Base-by-base conservation (phyloP, 2,888 invertebrate species). In the Schizaphis graminum region DNA sequence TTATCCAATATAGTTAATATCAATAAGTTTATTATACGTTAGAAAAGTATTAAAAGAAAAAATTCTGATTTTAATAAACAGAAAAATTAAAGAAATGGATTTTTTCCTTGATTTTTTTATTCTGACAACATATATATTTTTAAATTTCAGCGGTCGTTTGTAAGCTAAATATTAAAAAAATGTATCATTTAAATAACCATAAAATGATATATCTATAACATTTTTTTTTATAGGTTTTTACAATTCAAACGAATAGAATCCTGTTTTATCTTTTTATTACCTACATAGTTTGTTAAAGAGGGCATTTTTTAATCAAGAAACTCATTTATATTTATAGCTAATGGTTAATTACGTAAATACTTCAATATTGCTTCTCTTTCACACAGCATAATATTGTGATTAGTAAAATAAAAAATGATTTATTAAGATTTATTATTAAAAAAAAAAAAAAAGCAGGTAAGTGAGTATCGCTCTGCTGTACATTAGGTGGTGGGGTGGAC, bases 271-370 rank as follows among this genome's bases (percentile, higher is more conserved):
- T 89, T 61, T 61, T 89, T 89, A 89, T 61, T 44, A 57, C 57
- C 35, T 77, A 21, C 77, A 77, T 35, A 77, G 35, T 24, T 11
- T 2, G 35, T 21, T 53, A 89, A 61, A 61, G 41, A 44, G 44
- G 24, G 28, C 28, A 57, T 89, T 57, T 89, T 89, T 89, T 57
- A 89, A 89, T 89, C 89, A 61, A 89, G 41, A 57, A 89, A 44
- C 44, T 89, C 57, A 28, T 89, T 56, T 57, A 26, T 44, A 44
- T 57, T 57, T 44, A 89, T 1, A n/a, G 7, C 28, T 47, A 86
- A 49, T 28, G n/a, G 13, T 47, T 57, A 44, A 56, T 13, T 56
- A 56, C 28, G 7, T 85, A 77, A 16, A 3, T 87, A 89, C 26
- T 28, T 57, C 7, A 89, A 41, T 56, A 28, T 41, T 41, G 16